Conservation (phyloP, 35 echinoderm and acorn worm species). For the Chiridota heheva region DNA sequence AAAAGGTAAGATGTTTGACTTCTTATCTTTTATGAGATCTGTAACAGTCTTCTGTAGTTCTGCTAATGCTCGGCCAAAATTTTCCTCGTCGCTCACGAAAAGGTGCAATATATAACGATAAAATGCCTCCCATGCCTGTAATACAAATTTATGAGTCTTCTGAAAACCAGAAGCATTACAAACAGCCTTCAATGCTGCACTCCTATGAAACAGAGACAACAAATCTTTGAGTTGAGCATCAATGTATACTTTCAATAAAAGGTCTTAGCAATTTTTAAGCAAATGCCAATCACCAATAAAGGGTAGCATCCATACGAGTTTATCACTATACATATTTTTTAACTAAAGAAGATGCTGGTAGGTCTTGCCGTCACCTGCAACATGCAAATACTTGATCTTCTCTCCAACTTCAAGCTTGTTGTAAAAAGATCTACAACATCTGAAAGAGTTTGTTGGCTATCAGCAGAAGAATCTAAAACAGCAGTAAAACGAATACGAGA, state of each 20-base stretch:
- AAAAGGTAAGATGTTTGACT: not conserved
- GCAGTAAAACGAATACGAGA: constrained; percentile 26
- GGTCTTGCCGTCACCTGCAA: constrained; percentile 52
- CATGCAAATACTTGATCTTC: constrained; percentile 19
- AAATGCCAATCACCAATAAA: constrained; percentile 51
- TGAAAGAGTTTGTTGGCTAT: constrained; percentile 39
- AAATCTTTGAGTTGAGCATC: constrained; percentile 1
- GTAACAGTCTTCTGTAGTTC: not conserved
- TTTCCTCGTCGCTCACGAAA: not conserved
- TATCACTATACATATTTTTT: constrained; percentile 30
- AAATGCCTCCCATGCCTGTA: not conserved
- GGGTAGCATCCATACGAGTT: constrained; percentile 40
- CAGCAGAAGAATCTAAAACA: constrained; percentile 29
- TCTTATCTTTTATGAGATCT: not conserved
- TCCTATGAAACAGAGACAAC: constrained; percentile 29
- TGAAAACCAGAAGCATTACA: constrained; percentile 31
- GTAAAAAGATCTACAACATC: constrained; percentile 20
- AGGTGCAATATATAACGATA: not conserved
- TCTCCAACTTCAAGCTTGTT: constrained; percentile 26
- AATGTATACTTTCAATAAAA: constrained; percentile 33
- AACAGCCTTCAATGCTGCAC: constrained; percentile 23
- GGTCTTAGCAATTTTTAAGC: constrained; percentile 36
- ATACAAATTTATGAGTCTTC: not conserved
- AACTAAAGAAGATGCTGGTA: constrained; percentile 19
- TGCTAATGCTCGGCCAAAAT: not conserved